phyloP scores from a whole-genome alignment of 2,888 invertebrate species.

The Hirudinaria manillensis region DNA sequence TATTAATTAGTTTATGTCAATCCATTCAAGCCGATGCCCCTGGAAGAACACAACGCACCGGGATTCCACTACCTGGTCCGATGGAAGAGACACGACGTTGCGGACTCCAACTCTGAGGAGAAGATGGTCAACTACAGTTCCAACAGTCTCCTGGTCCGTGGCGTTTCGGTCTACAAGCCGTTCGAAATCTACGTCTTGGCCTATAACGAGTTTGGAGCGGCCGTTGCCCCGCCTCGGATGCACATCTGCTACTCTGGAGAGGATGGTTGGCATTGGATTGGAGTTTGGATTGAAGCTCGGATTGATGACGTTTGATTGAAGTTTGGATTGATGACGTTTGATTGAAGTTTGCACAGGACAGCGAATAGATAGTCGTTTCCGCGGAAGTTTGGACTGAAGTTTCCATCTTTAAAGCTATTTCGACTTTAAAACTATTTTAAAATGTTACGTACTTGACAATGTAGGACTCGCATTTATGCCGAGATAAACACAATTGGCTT shows the following conservation, averaged over 20 bases:
- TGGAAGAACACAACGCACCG: slow-evolving; percentile 40
- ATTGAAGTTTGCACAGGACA: too few species aligned
- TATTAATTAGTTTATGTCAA: not conserved
- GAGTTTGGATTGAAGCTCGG: not conserved
- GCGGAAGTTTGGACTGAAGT: too few species aligned
- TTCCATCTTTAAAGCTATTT: too few species aligned
- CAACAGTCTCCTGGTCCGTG: slow-evolving; percentile 32
- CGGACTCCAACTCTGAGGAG: slow-evolving; percentile 29
- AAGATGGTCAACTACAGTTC: slow-evolving; percentile 31
- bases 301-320: too few species aligned
- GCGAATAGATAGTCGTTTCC: too few species aligned
- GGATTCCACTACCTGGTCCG: slow-evolving; percentile 41
- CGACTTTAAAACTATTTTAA: too few species aligned
- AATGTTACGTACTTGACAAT: too few species aligned
- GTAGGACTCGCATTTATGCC: too few species aligned
- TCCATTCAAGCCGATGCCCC: slow-evolving; percentile 35
- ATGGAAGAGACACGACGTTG: slow-evolving; percentile 39
- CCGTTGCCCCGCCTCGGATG: slow-evolving; percentile 38
- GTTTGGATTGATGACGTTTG: too few species aligned
- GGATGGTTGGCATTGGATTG: slow-evolving; percentile 35
- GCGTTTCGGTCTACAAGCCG: slow-evolving; percentile 39
- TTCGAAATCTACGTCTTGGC: slow-evolving; percentile 40
- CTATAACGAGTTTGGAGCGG: slow-evolving; percentile 40
- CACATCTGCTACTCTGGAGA: slow-evolving; percentile 40
- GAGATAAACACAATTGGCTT: too few species aligned